Percentiles rank a stretch among this genome's conserved stretches.
Conservation (phyloP, 1,140 invertebrate species). For the Ostrea denselamellosa region DNA sequence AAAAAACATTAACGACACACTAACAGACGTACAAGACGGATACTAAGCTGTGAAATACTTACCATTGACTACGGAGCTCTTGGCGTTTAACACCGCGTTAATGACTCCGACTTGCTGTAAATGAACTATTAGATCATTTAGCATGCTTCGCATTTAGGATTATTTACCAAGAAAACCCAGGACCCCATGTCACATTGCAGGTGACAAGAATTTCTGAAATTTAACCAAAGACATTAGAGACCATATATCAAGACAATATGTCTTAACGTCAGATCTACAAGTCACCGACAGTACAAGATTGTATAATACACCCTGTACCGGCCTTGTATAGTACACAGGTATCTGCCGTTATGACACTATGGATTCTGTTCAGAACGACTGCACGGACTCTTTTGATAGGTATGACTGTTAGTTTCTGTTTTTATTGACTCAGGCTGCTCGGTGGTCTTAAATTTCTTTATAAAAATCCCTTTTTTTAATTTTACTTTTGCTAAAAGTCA, state of each 20-base stretch:
- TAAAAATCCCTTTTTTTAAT: too few relatives aligned
- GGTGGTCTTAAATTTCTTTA: too few relatives aligned
- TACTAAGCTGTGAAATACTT: too few relatives aligned
- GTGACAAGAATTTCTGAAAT: neutral
- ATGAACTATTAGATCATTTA: neutral
- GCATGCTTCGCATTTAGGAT: neutral
- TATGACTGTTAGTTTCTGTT: too few relatives aligned
- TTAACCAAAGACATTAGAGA: neutral
- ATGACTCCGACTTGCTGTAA: neutral
- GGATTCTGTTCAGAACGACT: too few relatives aligned
- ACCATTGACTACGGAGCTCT: neutral
- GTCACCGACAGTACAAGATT: neutral
- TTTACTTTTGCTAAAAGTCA: too few relatives aligned
- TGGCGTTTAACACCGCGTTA: neutral
- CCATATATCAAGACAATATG: neutral
- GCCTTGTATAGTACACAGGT: neutral
- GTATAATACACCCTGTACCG: neutral
- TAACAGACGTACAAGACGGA: too few relatives aligned
- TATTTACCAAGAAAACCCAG: neutral
- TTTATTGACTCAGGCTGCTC: too few relatives aligned
- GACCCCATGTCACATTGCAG: conserved; percentile 3
- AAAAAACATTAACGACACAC: too few relatives aligned
- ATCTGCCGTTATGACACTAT: neutral
- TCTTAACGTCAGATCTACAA: neutral
- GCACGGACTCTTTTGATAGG: too few relatives aligned